Evolutionary conservation across 2,797 vertebrate species (phyloP), one percentile per base, ranked within the genome.

Genomic region (Phataginus tetradactyla): DNA sequence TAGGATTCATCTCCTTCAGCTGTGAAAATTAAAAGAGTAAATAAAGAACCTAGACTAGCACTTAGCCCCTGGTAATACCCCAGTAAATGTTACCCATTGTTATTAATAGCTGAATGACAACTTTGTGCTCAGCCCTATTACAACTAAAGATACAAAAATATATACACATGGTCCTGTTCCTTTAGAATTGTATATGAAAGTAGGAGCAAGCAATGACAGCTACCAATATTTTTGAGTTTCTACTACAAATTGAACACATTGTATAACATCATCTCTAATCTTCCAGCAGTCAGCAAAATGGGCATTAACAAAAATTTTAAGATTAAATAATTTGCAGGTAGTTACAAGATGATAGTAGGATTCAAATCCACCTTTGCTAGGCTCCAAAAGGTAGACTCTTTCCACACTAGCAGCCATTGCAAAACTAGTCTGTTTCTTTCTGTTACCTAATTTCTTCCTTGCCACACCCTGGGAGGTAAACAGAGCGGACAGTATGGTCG

Each of bases 71-170:
- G 27, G 7, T n/a, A 91, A 94, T 5, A 7, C 32, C n/a, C 29
- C 27, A 64, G 13, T 69, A 79, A 91, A 21, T 51, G 11, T 17
- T 51, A 86, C 49, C 34, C 45, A 75, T 32, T 94, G 7, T 32
- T 94, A 74, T 21, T 68, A 81, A 64, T 15, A 90, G 39, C 2
- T 57, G 14, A 86, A 25, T 69, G 57, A 75, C 29, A 91, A 69
- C 57, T 91, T 53, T 94, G 51, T 79, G 53, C 14, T 49, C 79
- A 83, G 23, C 45, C 12, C 21, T 81, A 37, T 88, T 84, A 72
- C 15, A 91, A 78, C 20, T 66, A 78, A 81, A 83, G 9, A 78
- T 64, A 81, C n/a, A 92, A 96, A 90, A 93, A 93, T 94, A 85
- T 94, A 85, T 1, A 78, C 8, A 20, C 27, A 53, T 25, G 21